Conservation (phyloP, 2,113 vertebrate species). For the Petaurus breviceps region DNA sequence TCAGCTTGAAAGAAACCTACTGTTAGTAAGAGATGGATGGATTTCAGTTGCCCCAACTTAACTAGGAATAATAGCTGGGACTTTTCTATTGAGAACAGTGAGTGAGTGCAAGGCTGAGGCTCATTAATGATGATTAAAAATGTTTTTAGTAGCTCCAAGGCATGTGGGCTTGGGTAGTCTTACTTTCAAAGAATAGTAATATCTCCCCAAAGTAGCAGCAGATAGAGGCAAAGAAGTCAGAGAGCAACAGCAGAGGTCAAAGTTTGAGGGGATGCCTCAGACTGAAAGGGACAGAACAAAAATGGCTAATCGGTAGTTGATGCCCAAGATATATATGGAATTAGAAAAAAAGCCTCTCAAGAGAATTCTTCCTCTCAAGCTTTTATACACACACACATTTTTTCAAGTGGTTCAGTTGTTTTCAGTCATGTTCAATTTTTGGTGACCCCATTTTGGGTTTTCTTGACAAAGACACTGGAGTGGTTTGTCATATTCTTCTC, state of each 20-base stretch:
- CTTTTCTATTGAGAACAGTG: not conserved
- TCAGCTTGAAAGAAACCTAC: not conserved
- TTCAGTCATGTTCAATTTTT: not conserved
- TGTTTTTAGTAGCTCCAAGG: not conserved
- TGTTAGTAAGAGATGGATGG: not conserved
- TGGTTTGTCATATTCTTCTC: not conserved
- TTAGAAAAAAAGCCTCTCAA: not conserved
- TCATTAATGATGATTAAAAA: not conserved
- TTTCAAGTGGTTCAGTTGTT: not conserved
- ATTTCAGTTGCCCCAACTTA: not conserved
- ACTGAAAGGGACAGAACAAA: not conserved
- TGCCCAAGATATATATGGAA: not conserved
- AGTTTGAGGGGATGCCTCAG: not conserved
- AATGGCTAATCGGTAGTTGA: not conserved
- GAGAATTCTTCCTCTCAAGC: not conserved
- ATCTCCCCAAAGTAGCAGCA: not conserved
- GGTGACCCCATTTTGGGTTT: not conserved
- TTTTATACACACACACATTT: not conserved
- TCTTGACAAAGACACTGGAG: not conserved
- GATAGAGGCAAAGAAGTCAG: not conserved
- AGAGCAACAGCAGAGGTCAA: not conserved
- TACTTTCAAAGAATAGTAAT: not conserved
- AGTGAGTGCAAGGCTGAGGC: not conserved
- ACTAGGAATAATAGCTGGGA: not conserved
- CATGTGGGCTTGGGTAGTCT: not conserved